phyloP scores from a whole-genome alignment of 2,113 vertebrate genomes.

The Siniperca knerii region DNA sequence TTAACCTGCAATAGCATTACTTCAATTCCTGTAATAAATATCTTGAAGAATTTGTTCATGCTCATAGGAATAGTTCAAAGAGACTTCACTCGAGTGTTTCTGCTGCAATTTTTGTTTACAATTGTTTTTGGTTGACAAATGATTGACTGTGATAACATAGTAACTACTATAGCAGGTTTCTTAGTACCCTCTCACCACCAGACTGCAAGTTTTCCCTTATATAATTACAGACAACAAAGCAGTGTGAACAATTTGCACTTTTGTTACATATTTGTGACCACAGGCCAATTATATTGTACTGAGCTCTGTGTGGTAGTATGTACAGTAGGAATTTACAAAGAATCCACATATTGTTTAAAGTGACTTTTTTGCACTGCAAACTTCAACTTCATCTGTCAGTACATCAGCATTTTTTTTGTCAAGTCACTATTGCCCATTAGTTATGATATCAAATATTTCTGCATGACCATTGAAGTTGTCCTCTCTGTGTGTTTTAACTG shows the following conservation, averaged over 20 bases:
- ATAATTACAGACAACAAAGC: conserved; percentile 38
- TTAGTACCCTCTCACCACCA: conserved; percentile 24
- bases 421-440: background rate
- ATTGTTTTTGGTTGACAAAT: conserved; percentile 21
- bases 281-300: conserved; percentile 3
- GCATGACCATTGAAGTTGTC: background rate
- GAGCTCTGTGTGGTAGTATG: background rate
- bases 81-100: background rate
- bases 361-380: background rate
- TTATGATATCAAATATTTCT: background rate
- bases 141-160: conserved; percentile 42
- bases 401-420: background rate
- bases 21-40: background rate
- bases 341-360: background rate
- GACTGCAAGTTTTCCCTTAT: background rate
- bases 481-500: conserved; percentile 16
- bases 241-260: conserved; percentile 20
- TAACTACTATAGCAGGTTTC: conserved; percentile 25
- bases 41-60: background rate
- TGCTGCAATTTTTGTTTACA: background rate
- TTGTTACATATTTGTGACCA: conserved; percentile 17
- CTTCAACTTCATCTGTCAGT: background rate
- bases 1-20: background rate
- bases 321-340: background rate
- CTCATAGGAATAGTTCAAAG: background rate